phyloP scores from a whole-genome alignment of 2,113 vertebrate genomes.

The Helogale parvula region DNA sequence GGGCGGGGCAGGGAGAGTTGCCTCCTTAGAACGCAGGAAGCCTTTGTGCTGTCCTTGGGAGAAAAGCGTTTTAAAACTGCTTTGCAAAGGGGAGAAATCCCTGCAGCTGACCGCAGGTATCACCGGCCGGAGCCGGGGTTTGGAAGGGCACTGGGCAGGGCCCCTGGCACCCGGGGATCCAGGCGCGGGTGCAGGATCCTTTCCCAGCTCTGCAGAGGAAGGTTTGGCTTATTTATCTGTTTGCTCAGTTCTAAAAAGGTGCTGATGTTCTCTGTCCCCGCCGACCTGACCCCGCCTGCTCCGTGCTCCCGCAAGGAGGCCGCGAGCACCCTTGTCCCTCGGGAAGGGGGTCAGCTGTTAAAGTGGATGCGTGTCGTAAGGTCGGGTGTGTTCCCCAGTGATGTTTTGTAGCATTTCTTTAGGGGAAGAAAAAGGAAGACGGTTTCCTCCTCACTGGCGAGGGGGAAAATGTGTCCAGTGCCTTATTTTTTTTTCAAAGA shows the following conservation, averaged over 20 bases:
- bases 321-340: fast-evolving
- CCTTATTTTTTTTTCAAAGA: background rate
- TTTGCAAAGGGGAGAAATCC: background rate
- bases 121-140: fast-evolving
- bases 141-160: background rate
- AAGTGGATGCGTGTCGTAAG: background rate
- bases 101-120: background rate
- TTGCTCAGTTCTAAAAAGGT: background rate
- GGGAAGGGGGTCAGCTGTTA: background rate
- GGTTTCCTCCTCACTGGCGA: background rate
- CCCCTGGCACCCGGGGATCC: background rate
- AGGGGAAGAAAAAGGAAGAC: background rate
- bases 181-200: fast-evolving
- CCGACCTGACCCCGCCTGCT: fast-evolving
- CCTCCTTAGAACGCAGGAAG: background rate
- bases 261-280: too few species aligned
- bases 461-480: background rate
- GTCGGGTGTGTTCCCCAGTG: background rate
- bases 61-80: background rate
- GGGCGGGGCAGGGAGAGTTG: background rate
- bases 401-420: background rate
- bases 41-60: background rate
- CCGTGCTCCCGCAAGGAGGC: fast-evolving
- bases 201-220: background rate
- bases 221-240: background rate